Evolutionary conservation across 2,113 vertebrate genomes (phyloP).

Genomic region (Bubo bubo): DNA sequence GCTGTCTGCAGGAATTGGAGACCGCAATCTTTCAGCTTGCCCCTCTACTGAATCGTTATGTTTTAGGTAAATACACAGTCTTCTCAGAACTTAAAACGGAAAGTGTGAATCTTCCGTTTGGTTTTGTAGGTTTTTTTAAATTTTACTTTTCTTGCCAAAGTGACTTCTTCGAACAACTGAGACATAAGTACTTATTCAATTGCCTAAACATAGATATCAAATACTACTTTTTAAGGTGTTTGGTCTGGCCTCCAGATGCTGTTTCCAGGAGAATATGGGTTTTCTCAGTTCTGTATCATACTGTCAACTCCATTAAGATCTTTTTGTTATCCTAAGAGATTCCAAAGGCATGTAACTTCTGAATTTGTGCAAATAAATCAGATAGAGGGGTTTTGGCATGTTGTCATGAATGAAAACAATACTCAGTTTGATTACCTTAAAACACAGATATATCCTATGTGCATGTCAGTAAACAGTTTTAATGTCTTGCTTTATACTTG

Average conservation of each 20-base stretch:
- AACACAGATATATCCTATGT: neutral
- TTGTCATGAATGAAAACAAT: neutral
- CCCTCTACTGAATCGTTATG: neutral
- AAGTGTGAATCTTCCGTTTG: neutral
- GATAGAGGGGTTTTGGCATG: neutral
- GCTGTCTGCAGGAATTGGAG: neutral
- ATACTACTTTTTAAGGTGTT: neutral
- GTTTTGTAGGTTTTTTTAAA: rapidly evolving
- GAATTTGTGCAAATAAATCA: neutral
- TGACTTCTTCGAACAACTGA: neutral
- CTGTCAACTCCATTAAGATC: neutral
- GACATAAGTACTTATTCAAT: neutral
- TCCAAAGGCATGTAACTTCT: neutral
- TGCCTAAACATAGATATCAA: neutral
- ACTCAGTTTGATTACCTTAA: neutral
- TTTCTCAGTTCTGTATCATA: neutral
- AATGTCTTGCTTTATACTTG: neutral
- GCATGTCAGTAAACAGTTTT: neutral
- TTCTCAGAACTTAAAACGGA: neutral
- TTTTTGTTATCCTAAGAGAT: neutral
- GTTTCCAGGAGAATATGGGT: neutral
- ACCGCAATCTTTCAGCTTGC: neutral
- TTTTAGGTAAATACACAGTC: neutral
- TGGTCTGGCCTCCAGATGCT: rapidly evolving
- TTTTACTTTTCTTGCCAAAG: neutral